Evolutionary conservation across 2,797 vertebrate genomes (phyloP).

Genomic region (Alfaro cultratus): DNA sequence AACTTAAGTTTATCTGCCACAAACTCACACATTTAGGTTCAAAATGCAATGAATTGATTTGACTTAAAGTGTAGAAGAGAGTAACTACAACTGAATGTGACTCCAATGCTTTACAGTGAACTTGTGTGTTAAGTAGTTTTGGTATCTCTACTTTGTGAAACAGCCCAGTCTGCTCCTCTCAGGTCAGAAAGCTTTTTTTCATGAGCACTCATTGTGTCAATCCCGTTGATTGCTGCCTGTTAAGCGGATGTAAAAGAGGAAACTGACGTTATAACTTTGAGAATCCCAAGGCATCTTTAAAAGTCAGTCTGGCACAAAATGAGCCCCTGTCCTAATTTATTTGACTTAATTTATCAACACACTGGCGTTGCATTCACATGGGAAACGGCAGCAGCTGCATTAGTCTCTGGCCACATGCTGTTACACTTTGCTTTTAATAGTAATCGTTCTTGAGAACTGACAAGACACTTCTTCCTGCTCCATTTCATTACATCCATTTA

Average conservation of each 20-base stretch:
- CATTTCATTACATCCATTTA: conserved; percentile 23
- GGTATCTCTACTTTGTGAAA: not conserved
- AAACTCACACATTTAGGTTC: too few relatives aligned
- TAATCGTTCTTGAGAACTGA: conserved; percentile 30
- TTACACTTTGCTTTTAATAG: conserved; percentile 40
- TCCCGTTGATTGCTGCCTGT: conserved; percentile 68
- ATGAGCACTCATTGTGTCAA: conserved; percentile 74
- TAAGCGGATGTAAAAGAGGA: conserved; percentile 60
- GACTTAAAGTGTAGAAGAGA: too few relatives aligned
- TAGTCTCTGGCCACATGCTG: conserved; percentile 22
- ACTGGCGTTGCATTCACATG: conserved; percentile 28
- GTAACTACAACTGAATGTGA: too few relatives aligned
- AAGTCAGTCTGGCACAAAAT: conserved; percentile 64
- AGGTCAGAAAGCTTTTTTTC: conserved; percentile 34
- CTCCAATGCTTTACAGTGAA: not conserved
- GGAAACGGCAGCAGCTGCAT: conserved; percentile 23
- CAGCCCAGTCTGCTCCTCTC: not conserved
- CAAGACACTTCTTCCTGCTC: conserved; percentile 11
- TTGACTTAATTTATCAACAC: conserved; percentile 66
- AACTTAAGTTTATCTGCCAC: too few relatives aligned
- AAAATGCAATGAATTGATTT: too few relatives aligned
- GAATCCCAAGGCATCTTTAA: conserved; percentile 71
- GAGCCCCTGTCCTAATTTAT: conserved; percentile 73
- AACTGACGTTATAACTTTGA: conserved; percentile 52
- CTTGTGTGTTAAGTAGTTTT: not conserved